These are phyloP conservation scores for Dromiciops gliroides DNA, from an alignment of 2,113 vertebrate species.

Conservation along the genomic window DNA sequence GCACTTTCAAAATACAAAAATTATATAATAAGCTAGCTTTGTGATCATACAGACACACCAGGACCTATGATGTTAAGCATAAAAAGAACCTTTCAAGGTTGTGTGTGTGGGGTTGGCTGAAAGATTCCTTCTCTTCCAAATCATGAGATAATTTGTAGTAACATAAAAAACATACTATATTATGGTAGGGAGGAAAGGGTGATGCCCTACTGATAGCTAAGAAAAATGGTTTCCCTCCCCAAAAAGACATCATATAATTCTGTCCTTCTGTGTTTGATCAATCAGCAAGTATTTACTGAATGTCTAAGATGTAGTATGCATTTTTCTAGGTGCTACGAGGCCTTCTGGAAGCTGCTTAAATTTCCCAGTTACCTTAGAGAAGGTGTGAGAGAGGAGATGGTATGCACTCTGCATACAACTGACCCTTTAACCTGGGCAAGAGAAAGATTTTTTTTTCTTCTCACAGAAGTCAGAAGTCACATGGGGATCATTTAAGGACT, in stretches of 20 bases:
- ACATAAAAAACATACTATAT: background rate
- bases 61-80: background rate
- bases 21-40: constrained; percentile 3
- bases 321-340: background rate
- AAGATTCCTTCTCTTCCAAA: background rate
- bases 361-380: background rate
- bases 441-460: background rate
- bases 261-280: background rate
- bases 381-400: background rate
- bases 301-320: background rate
- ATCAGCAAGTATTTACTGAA: background rate
- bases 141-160: constrained; percentile 26
- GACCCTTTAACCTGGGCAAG: background rate
- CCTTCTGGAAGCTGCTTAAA: rapidly evolving
- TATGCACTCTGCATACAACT: background rate
- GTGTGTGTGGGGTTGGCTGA: background rate
- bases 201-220: background rate
- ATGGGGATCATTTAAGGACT: rapidly evolving
- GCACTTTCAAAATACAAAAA: background rate
- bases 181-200: background rate
- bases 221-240: background rate
- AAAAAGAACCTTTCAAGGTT: background rate
- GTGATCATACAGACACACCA: constrained; percentile 56
- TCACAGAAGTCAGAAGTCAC: rapidly evolving
- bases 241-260: background rate